Evolutionary conservation across 1,140 invertebrate genomes (phyloP), one percentile per base, ranked within the genome.

Genomic region (Ridgeia piscesae): DNA sequence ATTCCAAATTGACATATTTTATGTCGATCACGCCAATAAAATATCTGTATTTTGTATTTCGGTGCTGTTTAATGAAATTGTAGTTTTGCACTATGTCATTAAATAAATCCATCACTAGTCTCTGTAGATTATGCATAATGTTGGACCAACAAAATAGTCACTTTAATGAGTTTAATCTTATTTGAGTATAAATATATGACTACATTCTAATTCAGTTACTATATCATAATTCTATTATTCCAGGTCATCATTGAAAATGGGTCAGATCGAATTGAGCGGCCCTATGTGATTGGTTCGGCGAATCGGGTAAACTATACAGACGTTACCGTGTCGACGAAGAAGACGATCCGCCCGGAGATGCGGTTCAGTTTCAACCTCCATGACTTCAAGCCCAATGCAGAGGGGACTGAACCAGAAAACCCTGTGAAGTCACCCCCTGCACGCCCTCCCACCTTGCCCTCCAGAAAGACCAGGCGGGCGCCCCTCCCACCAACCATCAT

Each of bases 391-490:
- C 8, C 58, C 17, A 9, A 21, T 34, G 89, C 35, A 6, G 89
- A 90, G 31, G 21, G 31, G 31, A 33, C 4, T 4, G 34, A 90
- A 21, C 35, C 21, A 33, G 11, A 8, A 34, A 21, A 21, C n/a
- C 17, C 35, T 14, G 34, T 42, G 17, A 34, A 34, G 31, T 33
- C 17, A 34, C 89, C 89, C 89, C 89, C 89, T 27, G 34, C 89
- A 6, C 89, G 34, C 35, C 89, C 89, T 42, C 89, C 89, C n/a
- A 34, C 89, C 35, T 33, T 90, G n/a, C 89, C 89, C 89, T 42
- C 89, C 35, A 34, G 89, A 14, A 90, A 90, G 35, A 42, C 17
- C 11, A 90, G 89, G 31, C 17, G 27, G 11, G 58, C 58, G 27
- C 58, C 58, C 58, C 58, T 77, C 27, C 58, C 58, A 77, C 58